phyloP scores from a whole-genome alignment of 64 coral and sea anemone species.

The Acropora tenuis region DNA sequence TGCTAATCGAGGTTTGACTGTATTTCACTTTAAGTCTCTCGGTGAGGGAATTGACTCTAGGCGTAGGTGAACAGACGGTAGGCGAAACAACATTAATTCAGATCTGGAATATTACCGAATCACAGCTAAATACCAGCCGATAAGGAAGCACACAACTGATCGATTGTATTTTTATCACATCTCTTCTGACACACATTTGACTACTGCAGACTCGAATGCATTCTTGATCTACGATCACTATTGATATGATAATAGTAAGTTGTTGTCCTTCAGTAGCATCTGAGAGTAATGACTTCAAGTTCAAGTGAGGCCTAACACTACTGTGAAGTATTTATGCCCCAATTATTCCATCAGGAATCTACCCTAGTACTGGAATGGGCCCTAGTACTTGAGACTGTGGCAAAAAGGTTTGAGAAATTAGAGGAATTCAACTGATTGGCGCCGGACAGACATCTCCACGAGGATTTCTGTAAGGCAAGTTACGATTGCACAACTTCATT shows the following conservation, averaged over 20 bases:
- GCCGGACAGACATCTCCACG: not conserved
- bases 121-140: no score
- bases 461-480: not conserved
- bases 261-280: not conserved
- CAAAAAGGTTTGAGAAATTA: not conserved
- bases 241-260: not conserved
- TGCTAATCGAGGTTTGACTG: no score
- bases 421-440: not conserved
- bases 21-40: no score
- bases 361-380: not conserved
- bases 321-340: no score
- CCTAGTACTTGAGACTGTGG: not conserved
- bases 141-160: no score
- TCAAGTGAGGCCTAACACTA: no score
- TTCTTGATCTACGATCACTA: conserved; percentile 2
- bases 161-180: no score
- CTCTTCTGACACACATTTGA: not conserved
- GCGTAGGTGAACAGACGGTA: no score
- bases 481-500: conserved; percentile 7
- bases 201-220: not conserved
- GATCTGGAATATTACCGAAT: no score
- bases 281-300: no score
- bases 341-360: not conserved
- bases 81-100: no score
- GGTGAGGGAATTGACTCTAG: no score